phyloP scores from a whole-genome alignment of 1,140 invertebrate genomes.

The Apis florea region DNA sequence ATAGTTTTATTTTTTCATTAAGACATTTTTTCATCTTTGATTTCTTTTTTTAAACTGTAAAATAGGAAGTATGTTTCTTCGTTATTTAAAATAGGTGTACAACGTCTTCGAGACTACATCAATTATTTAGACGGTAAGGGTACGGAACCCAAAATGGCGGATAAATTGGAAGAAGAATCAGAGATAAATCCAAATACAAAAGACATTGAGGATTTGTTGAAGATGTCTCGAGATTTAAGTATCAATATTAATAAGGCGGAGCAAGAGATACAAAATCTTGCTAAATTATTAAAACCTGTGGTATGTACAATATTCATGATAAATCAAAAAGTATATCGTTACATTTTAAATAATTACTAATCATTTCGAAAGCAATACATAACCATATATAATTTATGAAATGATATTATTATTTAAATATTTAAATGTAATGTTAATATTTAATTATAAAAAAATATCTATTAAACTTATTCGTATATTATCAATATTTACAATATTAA shows the following conservation, averaged over 20 bases:
- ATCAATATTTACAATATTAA: too few relatives aligned
- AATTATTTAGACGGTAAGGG: constrained; percentile 63
- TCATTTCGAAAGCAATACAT: not conserved
- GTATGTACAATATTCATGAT: constrained; percentile 2
- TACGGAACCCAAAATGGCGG: constrained; percentile 62
- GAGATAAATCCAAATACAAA: constrained; percentile 35
- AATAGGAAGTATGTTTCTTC: not conserved
- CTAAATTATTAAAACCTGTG: not conserved
- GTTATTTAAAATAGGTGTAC: constrained; percentile 55
- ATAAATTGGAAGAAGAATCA: constrained; percentile 4
- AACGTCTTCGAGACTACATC: constrained; percentile 67
- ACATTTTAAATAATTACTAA: too few relatives aligned
- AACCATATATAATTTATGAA: too few relatives aligned
- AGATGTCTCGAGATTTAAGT: constrained; percentile 60
- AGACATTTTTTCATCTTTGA: too few relatives aligned
- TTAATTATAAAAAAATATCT: too few relatives aligned
- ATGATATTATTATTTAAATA: too few relatives aligned
- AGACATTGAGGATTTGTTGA: constrained; percentile 64
- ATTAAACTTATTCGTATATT: too few relatives aligned
- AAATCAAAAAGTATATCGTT: not conserved
- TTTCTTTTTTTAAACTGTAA: not conserved
- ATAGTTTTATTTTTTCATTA: too few relatives aligned
- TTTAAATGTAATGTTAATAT: too few relatives aligned
- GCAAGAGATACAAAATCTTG: constrained; percentile 62
- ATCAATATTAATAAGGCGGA: constrained; percentile 65